These are phyloP conservation scores for Percina caprodes DNA, from an alignment of 2,113 vertebrate species.

Conservation along the genomic window DNA sequence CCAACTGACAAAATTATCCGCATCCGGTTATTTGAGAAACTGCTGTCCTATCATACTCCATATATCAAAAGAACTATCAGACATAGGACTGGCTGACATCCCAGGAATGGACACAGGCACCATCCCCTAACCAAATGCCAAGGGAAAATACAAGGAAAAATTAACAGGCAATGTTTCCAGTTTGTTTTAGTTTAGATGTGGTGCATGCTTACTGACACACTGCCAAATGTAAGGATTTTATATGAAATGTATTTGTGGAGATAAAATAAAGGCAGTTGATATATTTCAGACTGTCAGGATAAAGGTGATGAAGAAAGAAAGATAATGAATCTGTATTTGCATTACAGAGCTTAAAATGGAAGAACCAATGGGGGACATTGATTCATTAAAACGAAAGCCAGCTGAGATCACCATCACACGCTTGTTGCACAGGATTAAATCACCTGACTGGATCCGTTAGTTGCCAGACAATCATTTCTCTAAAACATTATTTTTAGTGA, in stretches of 20 bases:
- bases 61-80: constrained; percentile 64
- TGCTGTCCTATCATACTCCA: constrained; percentile 21
- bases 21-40: constrained; percentile 65
- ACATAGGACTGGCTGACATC: constrained; percentile 56
- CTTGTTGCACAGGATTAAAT: constrained; percentile 3
- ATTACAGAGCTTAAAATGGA: constrained; percentile 54
- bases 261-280: neutral
- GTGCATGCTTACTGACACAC: neutral
- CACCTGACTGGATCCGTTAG: constrained; percentile 34
- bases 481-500: constrained; percentile 17
- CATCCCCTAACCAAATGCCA: constrained; percentile 47
- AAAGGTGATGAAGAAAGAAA: neutral
- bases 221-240: constrained; percentile 3
- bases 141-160: constrained; percentile 28
- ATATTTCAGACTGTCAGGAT: neutral
- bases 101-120: constrained; percentile 58
- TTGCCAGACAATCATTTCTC: constrained; percentile 67
- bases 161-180: constrained; percentile 44
- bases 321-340: constrained; percentile 38
- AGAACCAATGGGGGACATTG: constrained; percentile 3
- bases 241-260: neutral
- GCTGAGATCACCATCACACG: neutral
- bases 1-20: constrained; percentile 56
- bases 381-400: constrained; percentile 21
- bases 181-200: constrained; percentile 36